Evolutionary conservation across 2,797 vertebrate genomes (phyloP), one percentile per base, ranked within the genome.

Genomic region (Arctocebus calabarensis): DNA sequence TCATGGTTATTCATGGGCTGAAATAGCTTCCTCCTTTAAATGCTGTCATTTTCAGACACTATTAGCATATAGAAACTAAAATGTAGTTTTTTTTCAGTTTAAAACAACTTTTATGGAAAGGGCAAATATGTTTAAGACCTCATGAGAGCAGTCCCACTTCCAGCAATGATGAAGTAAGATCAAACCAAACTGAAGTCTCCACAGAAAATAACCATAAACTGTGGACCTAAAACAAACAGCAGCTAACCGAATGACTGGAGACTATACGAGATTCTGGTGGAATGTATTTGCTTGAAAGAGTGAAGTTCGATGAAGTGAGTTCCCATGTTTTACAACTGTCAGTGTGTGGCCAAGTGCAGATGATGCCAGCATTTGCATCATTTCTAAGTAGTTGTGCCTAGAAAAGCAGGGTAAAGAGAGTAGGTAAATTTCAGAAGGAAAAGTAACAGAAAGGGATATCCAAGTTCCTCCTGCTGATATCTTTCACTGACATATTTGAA

Each of bases 101-200:
- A 52, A 82, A 77, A 93, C 62, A 87, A 66, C 7, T 73, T 52
- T 73, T 48, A 74, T 66, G 22, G 29, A 7, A 75, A 64, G 83
- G 37, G 29, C 22, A 29, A 83, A 55, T 90, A 70, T 68, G 87
- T 90, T 66, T 40, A 70, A 94, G 94, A 71, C 66, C 45, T 94
- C 40, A 84, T 43, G 32, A 81, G 2, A 34, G 5, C 7, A 81
- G 11, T 75, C 59, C 85, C 16, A 37, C 9, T 74, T 74, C 7
- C 68, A 27, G 11, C 64, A 84, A 73, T 74, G 32, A 93, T 52
- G 40, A 13, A 71, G 14, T 73, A 85, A 74, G 37, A 66, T n/a
- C 27, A 89, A 95, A 85, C 17, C 40, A 95, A 40, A 66, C 10
- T 57, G 37, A 90, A 73, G 66, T 27, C 16, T 88, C 37, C 74